Percentiles rank a stretch among this genome's conserved stretches.
Conservation (phyloP, 35 echinoderm and acorn worm species). For the Lytechinus variegatus region DNA sequence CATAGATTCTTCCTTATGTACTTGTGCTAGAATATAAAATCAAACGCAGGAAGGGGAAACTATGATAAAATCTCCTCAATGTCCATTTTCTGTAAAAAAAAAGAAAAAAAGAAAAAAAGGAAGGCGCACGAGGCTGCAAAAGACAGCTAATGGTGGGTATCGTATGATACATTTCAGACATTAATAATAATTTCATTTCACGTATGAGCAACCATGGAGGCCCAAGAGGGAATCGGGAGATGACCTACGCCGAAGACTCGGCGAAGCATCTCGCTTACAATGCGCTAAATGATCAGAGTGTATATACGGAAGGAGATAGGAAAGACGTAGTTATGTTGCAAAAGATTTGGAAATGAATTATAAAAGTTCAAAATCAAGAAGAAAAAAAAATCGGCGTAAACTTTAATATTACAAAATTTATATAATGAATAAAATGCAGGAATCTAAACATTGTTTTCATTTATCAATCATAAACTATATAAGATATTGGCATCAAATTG, state of each 20-base stretch:
- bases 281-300: neutral
- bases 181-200: slow-evolving; percentile 50
- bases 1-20: neutral
- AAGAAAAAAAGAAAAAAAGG: too few relatives aligned
- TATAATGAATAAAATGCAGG: too few relatives aligned
- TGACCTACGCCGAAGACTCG: neutral
- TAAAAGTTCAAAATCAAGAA: too few relatives aligned
- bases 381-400: too few relatives aligned
- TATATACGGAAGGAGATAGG: neutral
- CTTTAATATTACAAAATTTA: too few relatives aligned
- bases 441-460: too few relatives aligned
- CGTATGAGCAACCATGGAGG: slow-evolving; percentile 11
- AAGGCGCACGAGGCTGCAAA: slow-evolving; percentile 26
- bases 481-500: too few relatives aligned
- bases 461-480: too few relatives aligned
- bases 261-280: slow-evolving; percentile 1
- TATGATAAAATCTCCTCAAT: neutral
- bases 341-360: too few relatives aligned
- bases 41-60: neutral
- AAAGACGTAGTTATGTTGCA: neutral
- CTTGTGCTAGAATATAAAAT: neutral
- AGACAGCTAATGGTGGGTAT: slow-evolving; percentile 42
- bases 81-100: neutral
- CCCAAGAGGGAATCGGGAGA: neutral
- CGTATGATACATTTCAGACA: slow-evolving; percentile 42